phyloP scores from a whole-genome alignment of 2,797 vertebrate species.

The Parotocinclus haroldoi region DNA sequence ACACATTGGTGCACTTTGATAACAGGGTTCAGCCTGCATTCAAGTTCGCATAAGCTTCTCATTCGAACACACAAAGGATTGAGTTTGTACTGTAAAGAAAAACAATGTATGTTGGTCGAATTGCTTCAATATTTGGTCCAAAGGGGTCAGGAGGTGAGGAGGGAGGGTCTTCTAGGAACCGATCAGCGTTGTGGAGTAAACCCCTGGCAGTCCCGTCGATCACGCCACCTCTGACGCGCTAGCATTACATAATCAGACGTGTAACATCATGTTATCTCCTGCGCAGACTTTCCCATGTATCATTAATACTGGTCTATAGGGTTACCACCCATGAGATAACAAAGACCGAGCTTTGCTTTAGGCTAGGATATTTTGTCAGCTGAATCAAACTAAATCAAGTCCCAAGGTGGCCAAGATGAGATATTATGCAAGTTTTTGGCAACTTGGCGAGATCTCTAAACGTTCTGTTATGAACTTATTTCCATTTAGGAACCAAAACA shows the following conservation, averaged over 20 bases:
- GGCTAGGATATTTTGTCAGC: background rate
- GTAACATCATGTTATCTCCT: slow-evolving; percentile 21
- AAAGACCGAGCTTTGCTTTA: background rate
- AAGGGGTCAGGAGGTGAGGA: background rate
- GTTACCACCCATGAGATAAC: background rate
- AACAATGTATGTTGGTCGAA: background rate
- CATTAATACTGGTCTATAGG: background rate
- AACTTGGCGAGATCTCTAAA: no score
- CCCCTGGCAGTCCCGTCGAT: slow-evolving; percentile 7
- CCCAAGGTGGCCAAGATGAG: no score
- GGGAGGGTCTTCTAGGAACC: background rate
- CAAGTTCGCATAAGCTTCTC: no score
- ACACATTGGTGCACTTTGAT: no score
- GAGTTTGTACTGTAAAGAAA: background rate
- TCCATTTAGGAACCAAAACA: no score
- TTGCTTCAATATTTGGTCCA: background rate
- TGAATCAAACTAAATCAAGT: background rate
- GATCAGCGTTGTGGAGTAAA: background rate
- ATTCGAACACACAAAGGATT: background rate
- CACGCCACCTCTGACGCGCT: slow-evolving; percentile 25
- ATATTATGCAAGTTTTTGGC: no score
- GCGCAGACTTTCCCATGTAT: background rate
- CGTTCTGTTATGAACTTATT: no score
- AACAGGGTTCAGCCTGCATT: slow-evolving; percentile 14
- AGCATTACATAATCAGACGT: slow-evolving; percentile 28